Percentiles rank a stretch among this genome's conserved stretches.
phyloP scores from a whole-genome alignment of 2,888 invertebrate genomes.

The Parasteatoda lunata region DNA sequence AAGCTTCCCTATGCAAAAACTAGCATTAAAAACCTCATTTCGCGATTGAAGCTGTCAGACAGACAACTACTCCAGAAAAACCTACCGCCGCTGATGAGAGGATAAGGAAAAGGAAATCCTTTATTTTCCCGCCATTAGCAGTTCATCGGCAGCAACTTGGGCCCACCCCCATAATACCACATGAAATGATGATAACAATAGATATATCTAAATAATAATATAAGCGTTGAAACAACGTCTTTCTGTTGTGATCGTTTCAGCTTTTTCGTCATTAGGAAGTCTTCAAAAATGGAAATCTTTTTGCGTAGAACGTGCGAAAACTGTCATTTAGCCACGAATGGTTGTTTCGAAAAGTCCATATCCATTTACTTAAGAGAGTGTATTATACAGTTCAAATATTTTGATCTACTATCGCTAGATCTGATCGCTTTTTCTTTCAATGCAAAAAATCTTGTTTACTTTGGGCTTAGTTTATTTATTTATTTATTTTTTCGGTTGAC shows the following conservation, averaged over 20 bases:
- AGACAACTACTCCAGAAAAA: constrained; percentile 1
- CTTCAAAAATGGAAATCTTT: constrained; percentile 36
- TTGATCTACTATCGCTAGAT: constrained; percentile 37
- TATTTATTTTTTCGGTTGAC: too few species aligned
- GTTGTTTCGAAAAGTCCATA: constrained; percentile 34
- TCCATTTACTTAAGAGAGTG: constrained; percentile 47
- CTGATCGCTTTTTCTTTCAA: too few species aligned
- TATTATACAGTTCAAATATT: constrained; percentile 50
- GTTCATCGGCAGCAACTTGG: constrained; percentile 52
- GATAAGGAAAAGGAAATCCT: constrained; percentile 12
- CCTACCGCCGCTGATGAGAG: neutral
- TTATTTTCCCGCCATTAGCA: constrained; percentile 40
- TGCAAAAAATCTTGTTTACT: too few species aligned
- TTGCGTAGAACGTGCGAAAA: constrained; percentile 39
- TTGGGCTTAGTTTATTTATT: too few species aligned
- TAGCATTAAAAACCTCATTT: too few species aligned
- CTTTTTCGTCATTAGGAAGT: constrained; percentile 38
- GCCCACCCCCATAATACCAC: constrained; percentile 42
- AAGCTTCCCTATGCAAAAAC: too few species aligned
- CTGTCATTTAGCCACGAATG: constrained; percentile 58
- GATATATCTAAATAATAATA: constrained; percentile 30
- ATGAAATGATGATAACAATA: constrained; percentile 38
- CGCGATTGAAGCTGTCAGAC: neutral
- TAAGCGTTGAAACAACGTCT: constrained; percentile 30
- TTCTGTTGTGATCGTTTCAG: constrained; percentile 18